These are phyloP conservation scores for Lochmaea crataegi DNA, from an alignment of 2,888 invertebrate genomes.

Conservation along the genomic window DNA sequence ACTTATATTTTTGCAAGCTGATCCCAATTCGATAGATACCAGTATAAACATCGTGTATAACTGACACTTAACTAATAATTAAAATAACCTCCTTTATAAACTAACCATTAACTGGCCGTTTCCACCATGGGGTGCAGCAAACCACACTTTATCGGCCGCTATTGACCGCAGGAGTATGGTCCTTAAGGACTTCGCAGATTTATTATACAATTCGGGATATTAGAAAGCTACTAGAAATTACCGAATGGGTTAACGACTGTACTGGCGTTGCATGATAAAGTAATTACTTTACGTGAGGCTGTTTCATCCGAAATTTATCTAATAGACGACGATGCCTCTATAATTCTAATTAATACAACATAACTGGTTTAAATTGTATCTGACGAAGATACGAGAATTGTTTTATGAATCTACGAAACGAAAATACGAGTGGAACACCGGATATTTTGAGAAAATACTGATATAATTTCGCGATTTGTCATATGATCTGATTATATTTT, in stretches of 20 bases:
- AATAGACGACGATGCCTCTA: background rate
- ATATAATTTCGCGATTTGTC: too few relatives aligned
- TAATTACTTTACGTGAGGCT: background rate
- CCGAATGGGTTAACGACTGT: conserved; percentile 6
- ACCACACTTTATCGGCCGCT: conserved; percentile 20
- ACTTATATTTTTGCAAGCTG: background rate
- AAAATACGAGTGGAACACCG: background rate
- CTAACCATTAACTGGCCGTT: conserved; percentile 7
- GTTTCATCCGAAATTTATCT: background rate
- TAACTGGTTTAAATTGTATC: background rate
- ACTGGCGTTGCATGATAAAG: background rate
- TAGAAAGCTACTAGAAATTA: conserved; percentile 11
- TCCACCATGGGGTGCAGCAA: background rate
- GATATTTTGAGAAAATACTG: too few relatives aligned
- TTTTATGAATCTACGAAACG: background rate
- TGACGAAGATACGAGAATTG: background rate
- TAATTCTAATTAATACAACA: background rate
- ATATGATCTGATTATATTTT: too few relatives aligned
- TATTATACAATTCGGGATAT: conserved; percentile 12
- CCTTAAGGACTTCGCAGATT: conserved; percentile 21
- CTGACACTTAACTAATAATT: conserved; percentile 12
- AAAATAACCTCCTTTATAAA: conserved; percentile 13
- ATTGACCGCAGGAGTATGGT: conserved; percentile 15
- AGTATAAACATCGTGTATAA: background rate
- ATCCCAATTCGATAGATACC: background rate